Conservation (phyloP, 2,113 vertebrate genomes). For the Myodes glareolus region DNA sequence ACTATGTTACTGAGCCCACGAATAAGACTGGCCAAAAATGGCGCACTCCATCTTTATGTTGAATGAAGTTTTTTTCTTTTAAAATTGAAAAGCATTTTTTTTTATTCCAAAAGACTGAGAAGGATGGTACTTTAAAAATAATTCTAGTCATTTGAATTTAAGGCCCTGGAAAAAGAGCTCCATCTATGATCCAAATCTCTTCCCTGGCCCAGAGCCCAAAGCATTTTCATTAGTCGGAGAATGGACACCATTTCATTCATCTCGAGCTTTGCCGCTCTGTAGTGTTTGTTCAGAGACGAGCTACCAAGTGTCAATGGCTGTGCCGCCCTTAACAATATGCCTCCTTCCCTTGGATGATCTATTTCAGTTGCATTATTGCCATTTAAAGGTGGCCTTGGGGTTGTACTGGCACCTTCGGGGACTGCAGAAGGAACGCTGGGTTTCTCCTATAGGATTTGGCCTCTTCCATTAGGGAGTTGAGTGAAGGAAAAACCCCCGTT, state of each 20-base stretch:
- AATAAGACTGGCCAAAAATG: constrained; percentile 21
- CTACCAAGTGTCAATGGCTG: constrained; percentile 69
- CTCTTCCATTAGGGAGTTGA: background rate
- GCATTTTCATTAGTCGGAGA: constrained; percentile 73
- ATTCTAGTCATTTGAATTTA: constrained; percentile 72
- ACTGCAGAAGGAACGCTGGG: constrained; percentile 33
- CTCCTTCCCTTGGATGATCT: constrained; percentile 62
- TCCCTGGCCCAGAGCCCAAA: constrained; percentile 72
- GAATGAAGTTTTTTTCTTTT: background rate
- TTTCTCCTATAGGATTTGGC: background rate
- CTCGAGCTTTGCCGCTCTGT: constrained; percentile 58
- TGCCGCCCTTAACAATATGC: constrained; percentile 50
- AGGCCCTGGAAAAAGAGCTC: constrained; percentile 51
- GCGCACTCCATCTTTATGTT: background rate
- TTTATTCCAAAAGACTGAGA: constrained; percentile 57
- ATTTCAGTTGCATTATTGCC: constrained; percentile 65
- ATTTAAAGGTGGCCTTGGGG: constrained; percentile 60
- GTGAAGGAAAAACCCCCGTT: background rate
- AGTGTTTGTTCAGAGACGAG: constrained; percentile 68
- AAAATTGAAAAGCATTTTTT: constrained; percentile 27
- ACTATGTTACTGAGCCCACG: background rate
- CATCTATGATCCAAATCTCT: constrained; percentile 61
- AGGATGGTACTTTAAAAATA: constrained; percentile 65
- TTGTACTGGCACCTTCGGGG: constrained; percentile 44
- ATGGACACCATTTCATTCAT: constrained; percentile 75